These are phyloP conservation scores for Entosphenus tridentatus DNA, from an alignment of 2,113 vertebrate species.

Conservation along the genomic window DNA sequence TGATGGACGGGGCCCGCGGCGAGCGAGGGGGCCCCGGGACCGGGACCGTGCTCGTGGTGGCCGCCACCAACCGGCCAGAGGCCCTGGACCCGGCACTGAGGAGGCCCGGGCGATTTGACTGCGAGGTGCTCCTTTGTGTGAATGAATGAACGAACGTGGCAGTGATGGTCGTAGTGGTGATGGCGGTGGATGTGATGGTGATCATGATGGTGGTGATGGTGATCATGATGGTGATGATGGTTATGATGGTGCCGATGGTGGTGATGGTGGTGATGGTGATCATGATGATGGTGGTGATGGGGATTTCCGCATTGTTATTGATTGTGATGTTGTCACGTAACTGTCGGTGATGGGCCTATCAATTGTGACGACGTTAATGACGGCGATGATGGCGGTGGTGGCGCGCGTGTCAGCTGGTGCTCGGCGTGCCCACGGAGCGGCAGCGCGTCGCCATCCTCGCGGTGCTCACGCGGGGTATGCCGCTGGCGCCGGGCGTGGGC, in stretches of 20 bases:
- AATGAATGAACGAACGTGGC: no score
- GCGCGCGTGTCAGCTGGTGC: background rate
- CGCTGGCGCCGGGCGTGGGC: conserved; percentile 26
- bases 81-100: conserved; percentile 58
- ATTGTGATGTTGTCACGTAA: conserved; percentile 24
- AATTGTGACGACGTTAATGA: no score
- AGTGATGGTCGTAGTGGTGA: no score
- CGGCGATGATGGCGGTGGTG: no score
- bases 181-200: no score
- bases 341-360: conserved; percentile 27
- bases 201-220: no score
- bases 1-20: conserved; percentile 43
- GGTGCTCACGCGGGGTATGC: conserved; percentile 39
- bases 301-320: background rate
- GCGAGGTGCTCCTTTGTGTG: conserved; percentile 33
- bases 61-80: conserved; percentile 53
- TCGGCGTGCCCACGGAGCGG: conserved; percentile 30
- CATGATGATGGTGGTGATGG: background rate
- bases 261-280: background rate
- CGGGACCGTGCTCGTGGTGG: conserved; percentile 37
- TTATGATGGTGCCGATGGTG: no score
- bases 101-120: conserved; percentile 65
- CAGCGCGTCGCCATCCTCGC: conserved; percentile 53
- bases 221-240: no score
- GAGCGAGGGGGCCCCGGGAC: conserved; percentile 9